These are phyloP conservation scores for Anarsia innoxiella DNA, from an alignment of 2,888 invertebrate species.

Conservation along the genomic window DNA sequence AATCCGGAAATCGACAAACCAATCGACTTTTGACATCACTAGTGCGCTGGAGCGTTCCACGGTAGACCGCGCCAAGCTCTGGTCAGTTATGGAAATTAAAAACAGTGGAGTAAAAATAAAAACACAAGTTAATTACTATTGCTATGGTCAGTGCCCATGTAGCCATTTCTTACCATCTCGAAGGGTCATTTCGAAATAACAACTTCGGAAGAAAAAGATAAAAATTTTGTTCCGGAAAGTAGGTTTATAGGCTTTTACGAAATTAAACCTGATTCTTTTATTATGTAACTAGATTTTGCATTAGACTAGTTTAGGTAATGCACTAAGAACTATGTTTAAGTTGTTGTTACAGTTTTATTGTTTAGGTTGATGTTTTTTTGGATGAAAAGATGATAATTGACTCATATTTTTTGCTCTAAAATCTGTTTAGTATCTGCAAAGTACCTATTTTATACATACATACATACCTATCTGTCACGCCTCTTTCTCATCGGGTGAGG, in stretches of 20 bases:
- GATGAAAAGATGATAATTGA: too few species aligned
- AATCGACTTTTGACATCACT: slow-evolving; percentile 39
- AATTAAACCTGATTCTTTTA: slow-evolving; percentile 4
- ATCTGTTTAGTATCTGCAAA: too few species aligned
- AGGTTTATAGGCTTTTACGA: slow-evolving; percentile 10
- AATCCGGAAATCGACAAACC: slow-evolving; percentile 8
- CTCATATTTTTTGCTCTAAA: too few species aligned
- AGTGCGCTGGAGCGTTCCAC: slow-evolving; percentile 44
- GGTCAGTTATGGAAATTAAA: slow-evolving; percentile 69
- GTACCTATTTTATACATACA: too few species aligned
- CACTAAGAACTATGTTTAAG: too few species aligned
- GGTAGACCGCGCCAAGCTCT: slow-evolving; percentile 57
- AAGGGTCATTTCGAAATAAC: slow-evolving; percentile 33
- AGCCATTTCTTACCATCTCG: slow-evolving; percentile 28
- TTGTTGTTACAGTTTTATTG: too few species aligned
- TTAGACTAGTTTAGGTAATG: slow-evolving; percentile 1
- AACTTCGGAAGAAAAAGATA: slow-evolving; percentile 1
- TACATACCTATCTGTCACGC: too few species aligned
- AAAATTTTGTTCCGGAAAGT: slow-evolving; percentile 8
- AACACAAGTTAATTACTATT: slow-evolving; percentile 59
- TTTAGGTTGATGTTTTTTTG: too few species aligned
- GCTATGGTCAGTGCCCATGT: slow-evolving; percentile 56
- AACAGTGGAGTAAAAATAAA: slow-evolving; percentile 58
- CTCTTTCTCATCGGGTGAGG: too few species aligned
- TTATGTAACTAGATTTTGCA: slow-evolving; percentile 2